Conservation (phyloP, 2,113 vertebrate genomes). For the Thymallus thymallus region DNA sequence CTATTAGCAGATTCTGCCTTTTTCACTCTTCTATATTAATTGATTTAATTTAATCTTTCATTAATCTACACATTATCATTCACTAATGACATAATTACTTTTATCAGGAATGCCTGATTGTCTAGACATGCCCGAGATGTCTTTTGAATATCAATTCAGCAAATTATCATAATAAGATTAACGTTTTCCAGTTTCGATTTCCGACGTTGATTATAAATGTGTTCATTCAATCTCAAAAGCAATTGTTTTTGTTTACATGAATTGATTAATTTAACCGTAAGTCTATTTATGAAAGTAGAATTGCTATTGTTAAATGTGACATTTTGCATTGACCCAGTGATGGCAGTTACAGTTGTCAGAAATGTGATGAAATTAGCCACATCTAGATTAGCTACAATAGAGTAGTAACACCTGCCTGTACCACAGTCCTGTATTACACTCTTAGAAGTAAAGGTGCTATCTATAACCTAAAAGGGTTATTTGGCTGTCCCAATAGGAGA, state of each 20-base stretch:
- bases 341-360: background rate
- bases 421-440: constrained; percentile 21
- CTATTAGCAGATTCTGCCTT: background rate
- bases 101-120: background rate
- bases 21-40: background rate
- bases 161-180: constrained; percentile 8
- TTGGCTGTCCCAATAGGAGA: too few species aligned
- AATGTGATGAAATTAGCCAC: background rate
- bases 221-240: background rate
- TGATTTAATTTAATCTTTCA: background rate
- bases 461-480: too few species aligned
- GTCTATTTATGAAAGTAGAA: background rate
- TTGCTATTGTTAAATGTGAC: background rate
- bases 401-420: background rate
- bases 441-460: too few species aligned
- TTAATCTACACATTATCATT: background rate
- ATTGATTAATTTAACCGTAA: background rate
- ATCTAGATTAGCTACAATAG: background rate
- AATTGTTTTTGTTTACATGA: background rate
- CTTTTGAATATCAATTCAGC: constrained; percentile 5
- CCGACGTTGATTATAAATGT: constrained; percentile 5
- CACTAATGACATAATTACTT: constrained; percentile 7
- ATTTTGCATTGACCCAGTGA: background rate
- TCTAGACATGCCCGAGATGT: constrained; percentile 4
- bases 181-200: constrained; percentile 12